Evolutionary conservation across 2,113 vertebrate genomes (phyloP), one percentile per base, ranked within the genome.

Genomic region (Callaeas wilsoni): DNA sequence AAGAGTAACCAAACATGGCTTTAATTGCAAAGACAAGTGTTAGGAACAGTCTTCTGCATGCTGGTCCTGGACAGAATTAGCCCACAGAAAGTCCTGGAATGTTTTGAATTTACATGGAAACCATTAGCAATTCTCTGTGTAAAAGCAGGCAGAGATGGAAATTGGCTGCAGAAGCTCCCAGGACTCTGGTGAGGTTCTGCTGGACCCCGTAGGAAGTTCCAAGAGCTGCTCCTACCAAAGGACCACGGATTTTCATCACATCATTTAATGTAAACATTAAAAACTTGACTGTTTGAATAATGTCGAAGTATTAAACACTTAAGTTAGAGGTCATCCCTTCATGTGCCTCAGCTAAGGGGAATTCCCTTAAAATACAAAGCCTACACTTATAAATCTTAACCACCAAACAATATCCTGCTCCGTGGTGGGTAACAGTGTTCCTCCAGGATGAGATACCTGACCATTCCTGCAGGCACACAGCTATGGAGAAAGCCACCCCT

Each of bases 181-280:
- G 56, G 56, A 15, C 9, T 18, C 2, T 16, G 39, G 53, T 1
- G 27, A 63, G 59, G 62, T 18, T 29, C 21, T 44, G 69, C 1
- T 23, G 55, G 55, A 8, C 2, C 33, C 37, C 2, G 4, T 1
- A 1, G 6, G 3, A 1, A 37, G 60, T 20, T 49, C 8, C n/a
- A 83, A 15, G 10, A 44, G 11, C 6, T n/a, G 27, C 6, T 96
- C 94, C 62, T 98, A 99, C 99, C 99, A n/a, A n/a, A n/a, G n/a
- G n/a, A 90, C 11, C 44, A 64, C n/a, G 41, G 3, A 32, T 60
- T 64, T 59, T 64, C 32, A 78, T n/a, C 22, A 23, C 26, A 39
- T 29, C 21, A 50, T 4, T 22, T 25, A 13, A 11, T 1, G 16
- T 5, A 39, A 76, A 67, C 16, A 30, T 30, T 19, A 52, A 35